Evolutionary conservation across 2,113 vertebrate genomes (phyloP).

Genomic region (Labeo catla): DNA sequence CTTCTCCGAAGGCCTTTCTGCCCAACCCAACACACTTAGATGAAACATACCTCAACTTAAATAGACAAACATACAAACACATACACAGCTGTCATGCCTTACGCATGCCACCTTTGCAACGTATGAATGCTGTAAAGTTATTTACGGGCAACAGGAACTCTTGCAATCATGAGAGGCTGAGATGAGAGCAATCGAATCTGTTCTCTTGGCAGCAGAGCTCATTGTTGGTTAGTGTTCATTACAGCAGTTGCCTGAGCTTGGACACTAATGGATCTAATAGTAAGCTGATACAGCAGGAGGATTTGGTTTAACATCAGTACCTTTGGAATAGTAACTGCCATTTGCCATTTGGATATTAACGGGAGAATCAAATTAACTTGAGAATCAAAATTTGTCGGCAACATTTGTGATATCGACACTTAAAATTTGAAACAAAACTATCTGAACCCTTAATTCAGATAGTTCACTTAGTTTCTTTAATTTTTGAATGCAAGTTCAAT

Average conservation of each 20-base stretch:
- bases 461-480: background rate
- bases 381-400: background rate
- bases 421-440: background rate
- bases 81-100: constrained; percentile 35
- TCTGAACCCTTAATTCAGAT: too few relatives aligned
- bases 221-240: constrained; percentile 37
- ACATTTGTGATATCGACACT: background rate
- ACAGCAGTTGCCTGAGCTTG: constrained; percentile 24
- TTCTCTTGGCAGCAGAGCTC: constrained; percentile 17
- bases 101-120: constrained; percentile 24
- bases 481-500: background rate
- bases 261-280: constrained; percentile 14
- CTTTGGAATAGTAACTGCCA: constrained; percentile 11
- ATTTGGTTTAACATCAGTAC: constrained; percentile 8
- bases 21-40: constrained; percentile 29
- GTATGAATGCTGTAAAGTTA: constrained; percentile 32
- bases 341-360: constrained; percentile 10
- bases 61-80: constrained; percentile 40
- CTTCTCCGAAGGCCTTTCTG: constrained; percentile 25
- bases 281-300: constrained; percentile 31
- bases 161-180: background rate
- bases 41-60: constrained; percentile 38
- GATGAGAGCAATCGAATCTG: constrained; percentile 33
- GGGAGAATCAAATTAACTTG: background rate
- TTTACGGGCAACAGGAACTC: constrained; percentile 29